A percentile compares a stretch with the other conserved stretches of the same genome.
Conservation (phyloP, 2,888 invertebrate species). For the Lordiphosa andalusiaca region DNA sequence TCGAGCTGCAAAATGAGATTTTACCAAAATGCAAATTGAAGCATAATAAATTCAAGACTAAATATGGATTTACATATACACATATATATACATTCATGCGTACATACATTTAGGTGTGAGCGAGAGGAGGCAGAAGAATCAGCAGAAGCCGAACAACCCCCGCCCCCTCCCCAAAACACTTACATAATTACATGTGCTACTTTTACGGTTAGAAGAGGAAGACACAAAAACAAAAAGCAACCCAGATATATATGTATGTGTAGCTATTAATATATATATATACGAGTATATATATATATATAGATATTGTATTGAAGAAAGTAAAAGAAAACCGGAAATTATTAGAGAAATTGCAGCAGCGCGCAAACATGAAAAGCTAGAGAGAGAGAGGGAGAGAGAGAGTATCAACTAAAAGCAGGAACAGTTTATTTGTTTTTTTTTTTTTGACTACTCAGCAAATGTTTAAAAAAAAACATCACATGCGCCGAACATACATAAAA, state of each 20-base stretch:
- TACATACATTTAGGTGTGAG: conserved; percentile 15
- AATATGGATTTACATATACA: conserved; percentile 47
- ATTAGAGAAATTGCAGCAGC: conserved; percentile 20
- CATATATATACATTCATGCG: conserved; percentile 10
- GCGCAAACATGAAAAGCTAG: conserved; percentile 1
- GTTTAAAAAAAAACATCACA: conserved; percentile 12
- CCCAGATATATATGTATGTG: conserved; percentile 27
- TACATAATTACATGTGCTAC: conserved; percentile 34
- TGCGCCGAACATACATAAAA: conserved; percentile 30
- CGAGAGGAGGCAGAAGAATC: background rate
- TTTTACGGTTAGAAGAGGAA: conserved; percentile 29
- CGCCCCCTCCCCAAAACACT: conserved; percentile 24
- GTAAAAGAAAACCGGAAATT: conserved; percentile 8
- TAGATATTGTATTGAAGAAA: conserved; percentile 30
- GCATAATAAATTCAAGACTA: conserved; percentile 61
- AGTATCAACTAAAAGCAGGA: conserved; percentile 12
- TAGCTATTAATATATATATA: conserved; percentile 45
- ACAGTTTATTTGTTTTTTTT: conserved; percentile 28
- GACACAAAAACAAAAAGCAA: background rate
- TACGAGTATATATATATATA: conserved; percentile 12
- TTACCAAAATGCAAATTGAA: conserved; percentile 56
- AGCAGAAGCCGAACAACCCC: conserved; percentile 5
- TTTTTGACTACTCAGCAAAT: conserved; percentile 13
- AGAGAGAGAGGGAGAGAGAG: conserved; percentile 8
- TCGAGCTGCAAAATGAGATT: conserved; percentile 52